Evolutionary conservation across 30 jellyfish, hydroid and myxozoan species (phyloP), one percentile per base, ranked within the genome.

Genomic region (Euphysa ruthae): DNA sequence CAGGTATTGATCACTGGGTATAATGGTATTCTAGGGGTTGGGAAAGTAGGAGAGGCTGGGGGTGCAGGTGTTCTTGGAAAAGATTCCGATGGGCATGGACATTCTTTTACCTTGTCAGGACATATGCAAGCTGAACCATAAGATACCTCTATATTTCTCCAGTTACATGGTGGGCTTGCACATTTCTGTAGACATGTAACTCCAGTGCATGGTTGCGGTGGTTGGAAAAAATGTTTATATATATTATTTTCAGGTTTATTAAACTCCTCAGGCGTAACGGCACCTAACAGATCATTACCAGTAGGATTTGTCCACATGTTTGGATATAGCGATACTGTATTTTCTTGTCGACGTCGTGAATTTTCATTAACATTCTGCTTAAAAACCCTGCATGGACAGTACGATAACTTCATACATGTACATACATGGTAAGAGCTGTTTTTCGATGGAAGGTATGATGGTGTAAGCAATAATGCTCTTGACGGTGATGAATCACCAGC

Each of bases 101-200:
- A 46, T n/a, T 46, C 23, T 5, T 5, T 5, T 46, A n/a, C 23
- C 3, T 29, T 10, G 23, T 46, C 60, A 5, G 10, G 10, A 46
- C 60, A 46, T 3, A 46, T n/a, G 10, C 60, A 46, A 29, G 60
- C 60, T 25, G 60, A 46, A n/a, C 60, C 60, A 8, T 46, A 46
- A 2, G 60, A 46, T 29, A 46, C 23, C 2, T 46, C 28, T 8
- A 29, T n/a, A 4, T n/a, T 29, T 46, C 23, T 46, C 60, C 60
- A 46, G 23, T 46, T 29, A 29, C 60, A 46, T n/a, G 60, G 60
- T 8, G 60, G 60, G 10, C 60, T 46, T 3, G 23, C 18, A 46
- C 60, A 46, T 46, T 46, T 46, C 8, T 46, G 60, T 46, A 3
- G 3, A 10, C 60, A 46, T n/a, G 23, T n/a, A 46, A n/a, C 60